These are phyloP conservation scores for Hypanus sabinus DNA, from an alignment of 2,113 vertebrate genomes.

Conservation along the genomic window DNA sequence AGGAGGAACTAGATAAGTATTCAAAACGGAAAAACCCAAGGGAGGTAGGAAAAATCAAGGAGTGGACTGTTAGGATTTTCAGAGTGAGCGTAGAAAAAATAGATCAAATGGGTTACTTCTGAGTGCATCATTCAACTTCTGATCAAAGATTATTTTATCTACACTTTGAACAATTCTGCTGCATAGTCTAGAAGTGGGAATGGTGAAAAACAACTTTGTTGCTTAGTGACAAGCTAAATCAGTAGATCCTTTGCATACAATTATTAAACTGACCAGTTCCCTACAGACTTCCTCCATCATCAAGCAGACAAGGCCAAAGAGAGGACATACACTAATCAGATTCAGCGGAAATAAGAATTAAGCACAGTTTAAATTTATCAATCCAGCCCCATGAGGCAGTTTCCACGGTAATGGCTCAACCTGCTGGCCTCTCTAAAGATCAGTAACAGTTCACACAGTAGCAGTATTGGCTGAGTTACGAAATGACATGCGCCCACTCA, in stretches of 20 bases:
- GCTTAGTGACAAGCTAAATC: not conserved
- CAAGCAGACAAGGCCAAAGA: not conserved
- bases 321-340: not conserved
- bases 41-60: not conserved
- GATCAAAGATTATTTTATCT: not conserved
- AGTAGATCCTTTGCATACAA: not conserved
- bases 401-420: conserved; percentile 5
- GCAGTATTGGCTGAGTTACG: not conserved
- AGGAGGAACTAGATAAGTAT: too few species aligned
- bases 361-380: not conserved
- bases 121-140: not conserved
- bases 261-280: not conserved
- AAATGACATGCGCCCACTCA: not conserved
- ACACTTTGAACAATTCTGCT: not conserved
- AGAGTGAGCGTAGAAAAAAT: too few species aligned
- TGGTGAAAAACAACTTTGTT: not conserved
- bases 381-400: not conserved
- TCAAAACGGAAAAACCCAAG: too few species aligned
- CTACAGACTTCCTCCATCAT: not conserved
- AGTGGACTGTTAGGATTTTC: not conserved
- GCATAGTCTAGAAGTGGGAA: not conserved
- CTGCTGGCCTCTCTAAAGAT: not conserved
- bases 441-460: not conserved
- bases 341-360: conserved; percentile 11
- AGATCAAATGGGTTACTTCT: too few species aligned